Base-by-base conservation (phyloP, 2,888 invertebrate genomes). In the Rotaria macrura region DNA sequence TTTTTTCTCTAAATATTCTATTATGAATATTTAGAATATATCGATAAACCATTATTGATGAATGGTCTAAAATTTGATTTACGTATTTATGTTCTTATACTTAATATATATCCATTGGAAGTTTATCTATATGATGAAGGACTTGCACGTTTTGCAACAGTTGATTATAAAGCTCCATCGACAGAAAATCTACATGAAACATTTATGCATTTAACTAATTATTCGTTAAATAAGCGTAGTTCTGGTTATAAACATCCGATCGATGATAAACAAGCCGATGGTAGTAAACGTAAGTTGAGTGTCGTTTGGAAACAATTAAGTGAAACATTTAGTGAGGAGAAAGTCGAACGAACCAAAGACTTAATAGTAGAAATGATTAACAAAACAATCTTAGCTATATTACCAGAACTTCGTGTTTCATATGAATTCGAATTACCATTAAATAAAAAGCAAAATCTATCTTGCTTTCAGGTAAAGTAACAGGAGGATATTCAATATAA, bases 171-270 rank as follows among this genome's bases (percentile, higher is more conserved):
- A 87, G 88, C 88, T 57, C 92, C 92, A 12, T 90, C 90, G 9
- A 88, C 88, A 25, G 89, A 89, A 86, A 92, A 92, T 87, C 88
- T 91, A 85, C 89, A 90, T 86, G 90, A 92, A 87, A 88, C 90
- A 1, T 92, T 89, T 88, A 91, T 92, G 89, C 92, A 92, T 88
- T 88, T 92, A 86, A 92, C 92, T 7, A 92, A 92, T 88, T 92
- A 92, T 88, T 92, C 92, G 4, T 88, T 92, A 84, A 92, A 92
- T 87, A 92, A 92, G 88, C 88, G 88, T 54, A 91, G 90, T 87
- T 88, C 88, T 38, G 88, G 89, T 23, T 92, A 92, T 87, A 89
- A 91, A 83, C 90, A 90, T 10, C 89, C 90, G 34, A 88, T 88
- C 20, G 89, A 89, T n/a, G 23, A 49, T 38, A 29, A 52, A 43